These are phyloP conservation scores for Solea senegalensis DNA, from an alignment of 2,113 vertebrate genomes.

Conservation along the genomic window DNA sequence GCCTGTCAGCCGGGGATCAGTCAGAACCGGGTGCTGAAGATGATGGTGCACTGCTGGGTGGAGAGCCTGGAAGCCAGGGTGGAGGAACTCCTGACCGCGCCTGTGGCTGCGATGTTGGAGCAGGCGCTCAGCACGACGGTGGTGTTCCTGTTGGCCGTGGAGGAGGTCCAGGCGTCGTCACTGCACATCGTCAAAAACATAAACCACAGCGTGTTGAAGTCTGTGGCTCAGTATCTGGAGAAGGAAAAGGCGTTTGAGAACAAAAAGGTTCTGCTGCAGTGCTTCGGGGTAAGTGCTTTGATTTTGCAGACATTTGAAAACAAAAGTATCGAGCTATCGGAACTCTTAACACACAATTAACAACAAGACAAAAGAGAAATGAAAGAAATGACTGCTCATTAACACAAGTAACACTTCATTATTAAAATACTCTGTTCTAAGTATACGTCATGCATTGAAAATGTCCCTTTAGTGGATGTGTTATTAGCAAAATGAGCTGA, in stretches of 20 bases:
- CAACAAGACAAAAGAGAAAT: no score
- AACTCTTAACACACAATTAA: no score
- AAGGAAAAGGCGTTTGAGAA: conserved; percentile 66
- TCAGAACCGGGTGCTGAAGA: conserved; percentile 60
- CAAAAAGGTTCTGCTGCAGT: conserved; percentile 82
- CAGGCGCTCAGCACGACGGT: conserved; percentile 70
- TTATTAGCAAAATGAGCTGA: no score
- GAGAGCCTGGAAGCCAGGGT: conserved; percentile 69
- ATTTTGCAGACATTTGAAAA: neutral
- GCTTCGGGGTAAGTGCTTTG: conserved; percentile 80
- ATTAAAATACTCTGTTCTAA: neutral
- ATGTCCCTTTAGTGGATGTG: no score
- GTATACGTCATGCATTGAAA: neutral
- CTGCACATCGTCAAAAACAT: conserved; percentile 73
- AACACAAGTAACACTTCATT: no score
- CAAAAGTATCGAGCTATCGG: neutral
- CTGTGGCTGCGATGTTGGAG: conserved; percentile 56
- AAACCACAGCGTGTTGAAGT: conserved; percentile 57
- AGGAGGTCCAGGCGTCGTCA: conserved; percentile 74
- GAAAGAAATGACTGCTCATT: no score
- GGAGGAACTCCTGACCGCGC: conserved; percentile 48
- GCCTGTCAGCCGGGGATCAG: conserved; percentile 72
- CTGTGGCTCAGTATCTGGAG: conserved; percentile 68
- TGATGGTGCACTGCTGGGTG: conserved; percentile 75
- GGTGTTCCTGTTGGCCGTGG: conserved; percentile 77